Base-by-base conservation (phyloP, 2,113 vertebrate genomes). In the Oreotragus oreotragus region DNA sequence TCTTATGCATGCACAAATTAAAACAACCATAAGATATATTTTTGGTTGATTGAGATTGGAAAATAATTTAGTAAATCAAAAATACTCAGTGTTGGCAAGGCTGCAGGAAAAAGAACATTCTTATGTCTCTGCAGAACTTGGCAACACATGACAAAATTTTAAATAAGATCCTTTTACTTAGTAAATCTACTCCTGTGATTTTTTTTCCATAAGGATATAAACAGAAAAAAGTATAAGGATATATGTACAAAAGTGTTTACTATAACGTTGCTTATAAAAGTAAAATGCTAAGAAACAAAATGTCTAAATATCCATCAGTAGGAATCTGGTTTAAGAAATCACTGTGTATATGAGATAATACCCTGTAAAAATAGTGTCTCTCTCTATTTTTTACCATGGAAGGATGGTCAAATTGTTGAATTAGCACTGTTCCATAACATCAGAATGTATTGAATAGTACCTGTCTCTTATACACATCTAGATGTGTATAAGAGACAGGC, bases 61-160 rank as follows among this genome's bases (percentile, higher is more conserved):
- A 73, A 85, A 91, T 45, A 88, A 77, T 76, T 94, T 90, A 96
- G 39, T 57, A 60, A 97, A 91, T 9, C 64, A 77, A 88, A 88
- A 95, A 85, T 85, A 80, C 1, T 15, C 28, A 62, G 33, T 36
- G 21, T 51, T 80, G n/a, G 55, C 12, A 39, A 96, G 80, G 53
- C 21, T 49, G 21, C 39, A 23, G 30, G 79, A 36, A 51, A 93
- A 96, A 84, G n/a, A 70, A 47, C 13, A 43, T 49, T 81, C 51
- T 45, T 87, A 7, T 53, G 47, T 90, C 66, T 91, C 73, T 90
- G 90, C 55, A 88, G 83, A 57, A 39, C 36, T 30, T 88, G 81
- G 33, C 19, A 90, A n/a, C 23, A 64, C 6, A 30, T 23, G 64
- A 64, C 36, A 94, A 62, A 39, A 90, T 62, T 84, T 91, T 55